These are phyloP conservation scores for Tokudaia tokunoshimensis DNA, from an alignment of 2,797 vertebrate genomes.

Conservation along the genomic window DNA sequence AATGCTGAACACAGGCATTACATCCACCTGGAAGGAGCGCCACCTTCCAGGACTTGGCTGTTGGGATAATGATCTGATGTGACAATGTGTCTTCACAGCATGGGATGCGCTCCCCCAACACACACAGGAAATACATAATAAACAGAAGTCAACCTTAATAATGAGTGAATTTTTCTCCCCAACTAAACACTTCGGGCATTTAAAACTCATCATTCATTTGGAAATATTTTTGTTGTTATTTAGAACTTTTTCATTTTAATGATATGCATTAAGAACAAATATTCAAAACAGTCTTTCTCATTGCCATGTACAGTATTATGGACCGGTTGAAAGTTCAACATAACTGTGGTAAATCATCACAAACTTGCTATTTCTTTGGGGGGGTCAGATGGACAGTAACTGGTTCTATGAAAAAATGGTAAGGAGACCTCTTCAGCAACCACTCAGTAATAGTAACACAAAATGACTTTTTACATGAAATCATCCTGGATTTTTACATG, in stretches of 20 bases:
- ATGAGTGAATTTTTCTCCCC: neutral
- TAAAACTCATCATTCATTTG: neutral
- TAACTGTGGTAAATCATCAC: constrained; percentile 46
- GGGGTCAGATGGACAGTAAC: constrained; percentile 7
- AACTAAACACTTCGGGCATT: neutral
- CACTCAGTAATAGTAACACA: constrained; percentile 70
- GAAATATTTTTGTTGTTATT: neutral
- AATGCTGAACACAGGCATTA: neutral
- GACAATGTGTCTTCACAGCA: neutral
- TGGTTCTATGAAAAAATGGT: constrained; percentile 33
- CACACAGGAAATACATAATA: neutral
- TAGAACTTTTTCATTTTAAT: constrained; percentile 88
- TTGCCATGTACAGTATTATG: constrained; percentile 88
- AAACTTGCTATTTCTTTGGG: constrained; percentile 71
- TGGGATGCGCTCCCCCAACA: neutral
- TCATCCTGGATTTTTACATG: constrained; percentile 81
- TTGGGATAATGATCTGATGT: neutral
- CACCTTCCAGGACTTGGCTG: constrained; percentile 2
- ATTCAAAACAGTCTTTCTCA: constrained; percentile 90
- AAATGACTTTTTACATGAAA: constrained; percentile 74
- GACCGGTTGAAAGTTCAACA: constrained; percentile 84
- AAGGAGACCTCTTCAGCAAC: constrained; percentile 54
- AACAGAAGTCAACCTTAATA: neutral
- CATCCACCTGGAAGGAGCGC: neutral
- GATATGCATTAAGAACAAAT: constrained; percentile 90